These are phyloP conservation scores for Tetramorium bicarinatum DNA, from an alignment of 2,888 invertebrate species.

Conservation along the genomic window DNA sequence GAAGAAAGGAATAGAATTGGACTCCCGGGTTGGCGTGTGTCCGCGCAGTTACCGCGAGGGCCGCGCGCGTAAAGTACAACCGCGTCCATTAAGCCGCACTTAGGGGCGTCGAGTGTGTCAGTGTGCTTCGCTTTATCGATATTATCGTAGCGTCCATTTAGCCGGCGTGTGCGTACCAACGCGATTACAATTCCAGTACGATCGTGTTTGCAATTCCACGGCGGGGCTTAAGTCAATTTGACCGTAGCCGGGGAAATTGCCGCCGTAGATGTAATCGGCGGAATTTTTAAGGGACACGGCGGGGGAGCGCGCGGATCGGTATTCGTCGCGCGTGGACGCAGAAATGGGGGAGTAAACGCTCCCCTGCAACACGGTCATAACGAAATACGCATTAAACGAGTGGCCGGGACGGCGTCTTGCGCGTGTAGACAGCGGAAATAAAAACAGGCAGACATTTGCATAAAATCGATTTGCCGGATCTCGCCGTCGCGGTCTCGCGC, in stretches of 20 bases:
- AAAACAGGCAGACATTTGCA: slow-evolving; percentile 48
- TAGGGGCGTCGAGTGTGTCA: slow-evolving; percentile 50
- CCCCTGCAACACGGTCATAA: not conserved
- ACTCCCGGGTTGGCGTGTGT: slow-evolving; percentile 31
- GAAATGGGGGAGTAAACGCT: not conserved
- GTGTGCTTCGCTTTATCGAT: slow-evolving; percentile 55
- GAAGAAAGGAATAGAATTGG: slow-evolving; percentile 27
- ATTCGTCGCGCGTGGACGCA: not conserved
- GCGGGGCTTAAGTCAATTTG: slow-evolving; percentile 45
- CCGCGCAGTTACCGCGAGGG: slow-evolving; percentile 26
- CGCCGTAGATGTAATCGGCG: not conserved
- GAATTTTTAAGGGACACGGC: not conserved
- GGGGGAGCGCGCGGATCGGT: not conserved
- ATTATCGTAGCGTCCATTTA: slow-evolving; percentile 54
- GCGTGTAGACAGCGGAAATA: slow-evolving; percentile 20
- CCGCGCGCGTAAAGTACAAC: slow-evolving; percentile 27
- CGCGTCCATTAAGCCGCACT: slow-evolving; percentile 59
- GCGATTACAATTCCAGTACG: slow-evolving; percentile 47
- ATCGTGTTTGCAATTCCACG: slow-evolving; percentile 43
- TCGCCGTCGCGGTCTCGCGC: slow-evolving; percentile 21
- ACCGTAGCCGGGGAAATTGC: slow-evolving; percentile 26
- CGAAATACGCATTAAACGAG: slow-evolving; percentile 28
- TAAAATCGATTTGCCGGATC: slow-evolving; percentile 49
- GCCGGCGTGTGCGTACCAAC: slow-evolving; percentile 44
- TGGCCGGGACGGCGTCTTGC: not conserved